Base-by-base conservation (phyloP, 2,797 vertebrate genomes). In the Xenopus petersii region DNA sequence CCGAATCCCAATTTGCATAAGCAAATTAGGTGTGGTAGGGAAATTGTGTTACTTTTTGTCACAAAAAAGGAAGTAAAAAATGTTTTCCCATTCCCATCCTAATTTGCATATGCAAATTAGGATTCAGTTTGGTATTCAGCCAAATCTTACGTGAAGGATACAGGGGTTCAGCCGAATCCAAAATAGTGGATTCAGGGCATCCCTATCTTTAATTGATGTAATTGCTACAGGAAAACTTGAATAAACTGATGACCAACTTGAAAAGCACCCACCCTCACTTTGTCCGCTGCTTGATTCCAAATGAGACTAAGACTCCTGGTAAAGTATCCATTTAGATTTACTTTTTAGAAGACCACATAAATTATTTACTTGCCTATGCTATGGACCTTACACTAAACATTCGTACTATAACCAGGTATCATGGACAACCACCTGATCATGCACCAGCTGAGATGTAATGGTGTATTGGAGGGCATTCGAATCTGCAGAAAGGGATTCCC, bases 401-500 rank as follows among this genome's bases (percentile, higher is more conserved):
- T 11, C 49, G 10, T 47, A 64, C 13, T 58, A 11, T 16, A 63
- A 5, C 8, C 24, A 75, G 74, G 74, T 70, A 58, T 88, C 75
- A 88, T 87, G 9, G 90, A 91, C 5, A 87, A 87, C 24, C 81
- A 87, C 47, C 82, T 93, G 81, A 82, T 93, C 80, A 82, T 91
- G 66, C 88, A 36, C 75, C 91, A 93, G 80, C 74, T 93, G 75
- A 89, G 89, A 33, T 91, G 89, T 80, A 93, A 88, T 0, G 84
- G 91, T 26, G 87, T 91, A 13, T 71, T 92, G 64, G 90, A 93
- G 91, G 33, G 91, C 10, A 93, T 91, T 79, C 81, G 86, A 48
- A 91, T 92, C 74, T 93, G 89, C 83, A 90, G 87, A 77, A 94
- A 92, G 81, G 90, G 89, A 47, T 94, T 93, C 80, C 91, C 87